phyloP scores from a whole-genome alignment of 1,140 invertebrate species.

The Mamestra configurata region DNA sequence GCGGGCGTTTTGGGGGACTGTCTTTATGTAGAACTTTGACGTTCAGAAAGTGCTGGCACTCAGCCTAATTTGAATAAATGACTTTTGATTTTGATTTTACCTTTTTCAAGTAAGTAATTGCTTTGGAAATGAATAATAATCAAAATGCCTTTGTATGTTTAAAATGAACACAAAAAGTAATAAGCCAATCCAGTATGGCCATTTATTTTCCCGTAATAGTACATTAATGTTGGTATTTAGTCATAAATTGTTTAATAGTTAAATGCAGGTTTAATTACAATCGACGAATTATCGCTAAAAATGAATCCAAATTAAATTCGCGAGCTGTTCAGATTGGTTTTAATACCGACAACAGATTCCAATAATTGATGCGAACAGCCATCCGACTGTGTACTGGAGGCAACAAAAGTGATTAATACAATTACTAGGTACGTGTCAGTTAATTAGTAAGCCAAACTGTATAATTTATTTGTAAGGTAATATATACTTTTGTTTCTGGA shows the following conservation, averaged over 20 bases:
- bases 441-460: not conserved
- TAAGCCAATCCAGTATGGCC: not conserved
- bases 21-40: too few species aligned
- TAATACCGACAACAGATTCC: slow-evolving; percentile 51
- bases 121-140: too few species aligned
- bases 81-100: too few species aligned
- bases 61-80: too few species aligned
- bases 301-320: slow-evolving; percentile 49
- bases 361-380: slow-evolving; percentile 53
- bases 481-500: too few species aligned
- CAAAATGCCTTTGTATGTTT: too few species aligned
- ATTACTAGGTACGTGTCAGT: not conserved
- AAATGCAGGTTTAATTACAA: slow-evolving; percentile 47
- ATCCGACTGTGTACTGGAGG: slow-evolving; percentile 13
- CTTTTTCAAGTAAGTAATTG: too few species aligned
- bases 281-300: slow-evolving; percentile 40
- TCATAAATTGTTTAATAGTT: slow-evolving; percentile 47
- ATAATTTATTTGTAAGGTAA: not conserved
- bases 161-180: not conserved
- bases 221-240: slow-evolving; percentile 19
- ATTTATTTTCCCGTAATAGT: slow-evolving; percentile 1
- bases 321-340: slow-evolving; percentile 34
- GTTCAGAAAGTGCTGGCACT: too few species aligned
- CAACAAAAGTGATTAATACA: not conserved
- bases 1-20: too few species aligned